Percentiles rank a stretch among this genome's conserved stretches.
These are phyloP conservation scores for Pseudoatta argentina DNA, from an alignment of 1,140 invertebrate species.

Conservation along the genomic window DNA sequence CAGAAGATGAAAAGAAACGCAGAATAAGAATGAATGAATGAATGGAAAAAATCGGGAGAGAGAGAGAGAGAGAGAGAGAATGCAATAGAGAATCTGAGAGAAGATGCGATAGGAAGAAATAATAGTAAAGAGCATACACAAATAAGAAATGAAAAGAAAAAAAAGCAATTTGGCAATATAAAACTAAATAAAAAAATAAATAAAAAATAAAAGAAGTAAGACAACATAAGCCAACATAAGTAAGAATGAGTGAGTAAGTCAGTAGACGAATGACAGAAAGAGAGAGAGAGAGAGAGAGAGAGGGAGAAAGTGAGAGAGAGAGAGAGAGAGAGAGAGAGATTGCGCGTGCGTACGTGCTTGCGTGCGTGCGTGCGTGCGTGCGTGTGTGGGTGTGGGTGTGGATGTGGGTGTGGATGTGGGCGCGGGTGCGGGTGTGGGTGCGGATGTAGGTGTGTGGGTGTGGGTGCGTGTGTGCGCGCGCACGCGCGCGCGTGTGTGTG, in stretches of 20 bases:
- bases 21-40: constrained; percentile 27
- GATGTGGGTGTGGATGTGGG: background rate
- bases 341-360: no score
- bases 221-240: background rate
- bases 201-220: background rate
- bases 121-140: background rate
- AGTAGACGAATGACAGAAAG: background rate
- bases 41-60: background rate
- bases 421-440: no score
- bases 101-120: constrained; percentile 6
- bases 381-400: no score
- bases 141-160: background rate
- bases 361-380: no score
- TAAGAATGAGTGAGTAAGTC: background rate
- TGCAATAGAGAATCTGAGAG: background rate
- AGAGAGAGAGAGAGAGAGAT: no score
- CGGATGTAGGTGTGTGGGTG: no score
- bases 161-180: background rate
- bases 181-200: background rate
- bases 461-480: no score
- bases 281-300: background rate
- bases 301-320: no score
- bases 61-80: constrained; percentile 1
- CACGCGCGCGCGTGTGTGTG: no score
- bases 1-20: constrained; percentile 47